A percentile compares a stretch with the other conserved stretches of the same genome.
phyloP scores from a whole-genome alignment of 2,888 invertebrate genomes.

The Tetranychus piercei region DNA sequence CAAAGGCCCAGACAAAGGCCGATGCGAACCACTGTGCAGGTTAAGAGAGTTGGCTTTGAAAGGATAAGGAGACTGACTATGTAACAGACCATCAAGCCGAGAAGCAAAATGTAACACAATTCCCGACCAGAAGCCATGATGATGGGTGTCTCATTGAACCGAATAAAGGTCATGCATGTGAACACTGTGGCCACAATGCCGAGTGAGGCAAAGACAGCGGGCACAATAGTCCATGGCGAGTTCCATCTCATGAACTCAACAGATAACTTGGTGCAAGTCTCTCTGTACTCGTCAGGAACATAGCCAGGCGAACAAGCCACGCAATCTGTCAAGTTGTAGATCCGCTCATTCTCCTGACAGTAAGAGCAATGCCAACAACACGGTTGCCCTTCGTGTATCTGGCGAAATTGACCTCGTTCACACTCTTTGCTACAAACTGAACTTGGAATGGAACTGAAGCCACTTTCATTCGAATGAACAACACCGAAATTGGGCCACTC shows the following conservation, averaged over 20 bases:
- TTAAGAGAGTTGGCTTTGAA: conserved; percentile 44
- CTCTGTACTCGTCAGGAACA: conserved; percentile 29
- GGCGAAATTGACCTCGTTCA: conserved; percentile 41
- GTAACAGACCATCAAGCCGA: conserved; percentile 50
- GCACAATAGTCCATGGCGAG: conserved; percentile 48
- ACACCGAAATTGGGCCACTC: neutral
- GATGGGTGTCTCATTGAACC: conserved; percentile 45
- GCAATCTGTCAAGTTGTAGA: conserved; percentile 40
- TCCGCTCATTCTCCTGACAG: conserved; percentile 45
- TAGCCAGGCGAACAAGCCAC: conserved; percentile 31
- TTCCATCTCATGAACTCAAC: conserved; percentile 44
- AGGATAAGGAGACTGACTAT: conserved; percentile 51
- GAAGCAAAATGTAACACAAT: conserved; percentile 53
- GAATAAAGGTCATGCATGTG: conserved; percentile 46
- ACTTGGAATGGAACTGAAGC: conserved; percentile 28
- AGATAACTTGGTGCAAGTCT: conserved; percentile 41
- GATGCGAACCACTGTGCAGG: conserved; percentile 45
- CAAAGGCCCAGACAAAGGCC: conserved; percentile 53
- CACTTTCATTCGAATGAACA: neutral
- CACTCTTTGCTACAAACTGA: conserved; percentile 48
- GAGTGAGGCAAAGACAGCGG: conserved; percentile 42
- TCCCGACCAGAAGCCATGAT: conserved; percentile 61
- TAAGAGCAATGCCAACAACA: conserved; percentile 54
- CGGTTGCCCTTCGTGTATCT: conserved; percentile 37
- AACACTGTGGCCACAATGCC: conserved; percentile 45